Percentiles rank a stretch among this genome's conserved stretches.
These are phyloP conservation scores for Lochmaea capreae DNA, from an alignment of 2,888 invertebrate genomes.

Conservation along the genomic window DNA sequence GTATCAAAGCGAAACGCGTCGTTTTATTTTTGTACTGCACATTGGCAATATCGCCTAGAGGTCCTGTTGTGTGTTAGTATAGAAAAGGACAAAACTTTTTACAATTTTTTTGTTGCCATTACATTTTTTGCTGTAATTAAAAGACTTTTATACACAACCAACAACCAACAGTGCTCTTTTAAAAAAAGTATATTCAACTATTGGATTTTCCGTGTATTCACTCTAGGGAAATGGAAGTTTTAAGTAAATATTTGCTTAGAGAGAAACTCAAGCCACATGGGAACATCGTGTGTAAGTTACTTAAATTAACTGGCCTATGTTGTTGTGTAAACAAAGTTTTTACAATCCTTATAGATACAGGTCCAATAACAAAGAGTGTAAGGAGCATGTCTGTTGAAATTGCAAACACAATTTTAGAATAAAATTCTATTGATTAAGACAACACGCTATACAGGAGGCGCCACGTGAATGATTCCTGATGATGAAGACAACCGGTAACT, in stretches of 20 bases:
- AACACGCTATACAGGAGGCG: not conserved
- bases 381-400: no score
- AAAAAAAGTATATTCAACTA: not conserved
- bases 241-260: not conserved
- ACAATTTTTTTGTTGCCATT: not conserved
- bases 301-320: not conserved
- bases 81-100: not conserved
- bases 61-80: not conserved
- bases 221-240: not conserved
- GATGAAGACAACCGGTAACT: no score
- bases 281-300: not conserved
- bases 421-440: not conserved
- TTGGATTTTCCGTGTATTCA: not conserved
- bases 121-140: slow-evolving; percentile 1
- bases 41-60: slow-evolving; percentile 3
- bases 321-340: not conserved
- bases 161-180: not conserved
- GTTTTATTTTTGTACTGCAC: not conserved
- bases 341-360: not conserved
- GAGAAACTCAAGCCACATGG: not conserved
- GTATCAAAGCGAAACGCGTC: not conserved
- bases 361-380: not conserved
- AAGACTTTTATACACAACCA: not conserved
- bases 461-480: no score
- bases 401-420: not conserved